Base-by-base conservation (phyloP, 2,797 vertebrate species). In the Vespertilio murinus region DNA sequence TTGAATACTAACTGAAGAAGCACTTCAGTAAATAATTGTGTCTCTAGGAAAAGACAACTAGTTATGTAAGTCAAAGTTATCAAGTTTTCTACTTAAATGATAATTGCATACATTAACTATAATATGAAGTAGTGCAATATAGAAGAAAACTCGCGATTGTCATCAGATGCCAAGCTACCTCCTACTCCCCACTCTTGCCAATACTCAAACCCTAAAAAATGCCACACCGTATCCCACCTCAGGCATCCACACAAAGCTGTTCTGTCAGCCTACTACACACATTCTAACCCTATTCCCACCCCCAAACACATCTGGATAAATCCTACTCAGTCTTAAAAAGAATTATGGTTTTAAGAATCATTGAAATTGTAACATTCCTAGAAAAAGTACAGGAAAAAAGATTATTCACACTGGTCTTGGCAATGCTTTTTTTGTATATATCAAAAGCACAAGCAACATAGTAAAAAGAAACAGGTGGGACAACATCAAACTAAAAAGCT, bases 321-420 rank as follows among this genome's bases (percentile, higher is more conserved):
- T 30, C 17, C 33, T n/a, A 77, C 25, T 59, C 23, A 79, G 73
- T 70, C 38, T 59, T 81, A 91, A 64, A 95, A 85, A 91, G 56
- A 95, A 75, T 88, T 17, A 74, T 88, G 14, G 54, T 90, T 85
- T 80, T 47, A 82, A 89, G n/a, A 69, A 90, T 45, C 42, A 84
- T 5, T 71, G 35, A 70, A 78, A 78, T 33, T 25, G 38, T 83
- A 73, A 80, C 45, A 67, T 38, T 30, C 28, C 54, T 75, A 94
- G 67, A 56, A 86, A 69, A 85, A 94, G 80, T 67, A 94, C 1
- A 74, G 45, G 0, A 25, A 64, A 47, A 86, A 91, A 74, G 59
- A 22, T 75, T 61, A 69, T 81, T 81, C n/a, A 86, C 28, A 74
- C 1, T 79, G 45, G 64, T 84, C 22, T 45, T 85, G 25, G 23